These are phyloP conservation scores for Sinocyclocheilus rhinocerous DNA, from an alignment of 2,113 vertebrate genomes.

Conservation along the genomic window DNA sequence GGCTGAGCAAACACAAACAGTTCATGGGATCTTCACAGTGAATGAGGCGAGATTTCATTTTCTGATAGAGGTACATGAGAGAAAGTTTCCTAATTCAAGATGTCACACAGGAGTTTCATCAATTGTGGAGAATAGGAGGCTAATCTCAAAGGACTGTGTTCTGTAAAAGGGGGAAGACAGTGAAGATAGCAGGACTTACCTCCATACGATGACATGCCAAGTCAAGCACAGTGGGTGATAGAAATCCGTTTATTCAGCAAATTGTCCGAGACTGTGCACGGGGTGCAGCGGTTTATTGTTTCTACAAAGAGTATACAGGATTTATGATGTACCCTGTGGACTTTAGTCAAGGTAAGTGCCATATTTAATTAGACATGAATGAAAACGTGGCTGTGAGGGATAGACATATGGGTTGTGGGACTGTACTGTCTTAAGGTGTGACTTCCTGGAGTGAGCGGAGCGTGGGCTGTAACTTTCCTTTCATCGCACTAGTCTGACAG, in stretches of 20 bases:
- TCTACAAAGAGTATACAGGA: neutral
- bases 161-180: slow-evolving; percentile 42
- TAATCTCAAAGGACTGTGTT: slow-evolving; percentile 35
- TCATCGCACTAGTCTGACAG: neutral
- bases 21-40: no score
- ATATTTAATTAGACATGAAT: neutral
- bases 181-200: slow-evolving; percentile 41
- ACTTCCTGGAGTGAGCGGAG: neutral
- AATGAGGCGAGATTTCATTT: no score
- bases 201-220: slow-evolving; percentile 43
- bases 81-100: no score
- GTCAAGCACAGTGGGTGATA: slow-evolving; percentile 48
- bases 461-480: neutral
- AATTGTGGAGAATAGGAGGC: slow-evolving; percentile 32
- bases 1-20: neutral
- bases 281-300: neutral
- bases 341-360: slow-evolving; percentile 1
- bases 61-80: no score
- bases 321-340: neutral
- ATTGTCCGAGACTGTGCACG: neutral
- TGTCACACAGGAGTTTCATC: slow-evolving; percentile 16
- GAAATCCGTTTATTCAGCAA: slow-evolving; percentile 48
- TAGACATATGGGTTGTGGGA: neutral
- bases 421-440: neutral
- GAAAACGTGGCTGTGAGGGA: neutral